Evolutionary conservation across 2,888 invertebrate species (phyloP), one percentile per base, ranked within the genome.

Genomic region (Sarcophaga caerulescens): DNA sequence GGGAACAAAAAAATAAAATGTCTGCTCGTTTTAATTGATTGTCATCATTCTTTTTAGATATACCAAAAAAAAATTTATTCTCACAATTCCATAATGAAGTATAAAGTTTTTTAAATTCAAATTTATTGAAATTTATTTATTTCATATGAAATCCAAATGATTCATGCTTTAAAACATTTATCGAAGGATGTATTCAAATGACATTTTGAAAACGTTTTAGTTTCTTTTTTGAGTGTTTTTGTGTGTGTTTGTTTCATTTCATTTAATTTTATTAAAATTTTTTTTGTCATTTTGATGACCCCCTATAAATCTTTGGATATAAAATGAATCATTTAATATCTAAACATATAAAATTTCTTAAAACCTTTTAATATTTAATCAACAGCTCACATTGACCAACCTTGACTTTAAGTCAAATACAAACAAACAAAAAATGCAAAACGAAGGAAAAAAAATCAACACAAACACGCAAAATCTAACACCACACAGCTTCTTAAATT

Each of bases 401-500:
- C 86, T 86, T 86, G 86, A 86, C 84, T 86, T 86, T 85, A 76
- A 77, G 77, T 59, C 68, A 71, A 80, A 70, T 2, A 2, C 35
- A 35, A 35, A 10, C 35, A 35, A 35, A 8, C 8, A 10, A 35
- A 35, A 35, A 35, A 10, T 10, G 10, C 10, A 35, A 35, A 35
- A 35, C 0, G 2, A 35, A 35, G 2, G 8, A 2, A 10, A 35
- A 35, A 35, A 35, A 35, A 35, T 60, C 78, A 73, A 84, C 66
- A 84, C 65, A 69, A 74, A 74, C 81, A 81, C 85, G 76, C 86
- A 81, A 86, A 86, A 70, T 84, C 84, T 86, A 86, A 86, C 84
- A 86, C 70, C 66, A 81, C 52, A 81, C 84, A 86, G 86, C 86
- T 84, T 86, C 86, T 84, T 86, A 86, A 84, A 78, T 86, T 84